Conservation (phyloP, 2,113 vertebrate genomes). For the Dasyprocta punctata region DNA sequence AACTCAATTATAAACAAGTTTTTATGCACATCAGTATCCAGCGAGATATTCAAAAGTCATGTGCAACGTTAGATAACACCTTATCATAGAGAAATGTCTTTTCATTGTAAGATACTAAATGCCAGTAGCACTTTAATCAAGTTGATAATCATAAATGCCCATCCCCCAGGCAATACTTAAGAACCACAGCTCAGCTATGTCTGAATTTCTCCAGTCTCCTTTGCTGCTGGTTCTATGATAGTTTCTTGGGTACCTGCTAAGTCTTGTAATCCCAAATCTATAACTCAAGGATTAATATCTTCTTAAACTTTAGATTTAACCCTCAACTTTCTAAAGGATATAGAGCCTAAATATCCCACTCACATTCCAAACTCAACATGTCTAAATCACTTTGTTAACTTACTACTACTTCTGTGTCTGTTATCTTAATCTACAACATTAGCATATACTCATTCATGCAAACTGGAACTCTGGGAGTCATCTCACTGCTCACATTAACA, state of each 20-base stretch:
- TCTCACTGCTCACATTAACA: neutral
- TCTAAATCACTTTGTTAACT: neutral
- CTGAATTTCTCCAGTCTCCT: neutral
- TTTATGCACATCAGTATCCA: neutral
- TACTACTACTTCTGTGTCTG: neutral
- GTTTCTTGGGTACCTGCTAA: neutral
- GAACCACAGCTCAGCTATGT: neutral
- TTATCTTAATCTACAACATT: neutral
- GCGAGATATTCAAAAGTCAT: neutral
- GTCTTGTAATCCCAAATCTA: neutral
- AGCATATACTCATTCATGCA: neutral
- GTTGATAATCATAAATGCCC: neutral
- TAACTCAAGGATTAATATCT: neutral
- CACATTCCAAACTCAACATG: neutral
- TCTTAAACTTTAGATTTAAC: neutral
- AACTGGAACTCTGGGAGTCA: neutral
- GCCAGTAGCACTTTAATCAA: neutral
- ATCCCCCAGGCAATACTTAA: neutral
- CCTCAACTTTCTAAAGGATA: neutral
- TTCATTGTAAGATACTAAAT: neutral
- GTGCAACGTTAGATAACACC: too few relatives aligned
- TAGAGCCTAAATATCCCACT: neutral
- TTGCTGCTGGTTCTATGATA: neutral
- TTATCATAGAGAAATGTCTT: neutral
- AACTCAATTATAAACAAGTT: neutral